Conservation (phyloP, 1,140 invertebrate species). For the Tetraneura akinire region DNA sequence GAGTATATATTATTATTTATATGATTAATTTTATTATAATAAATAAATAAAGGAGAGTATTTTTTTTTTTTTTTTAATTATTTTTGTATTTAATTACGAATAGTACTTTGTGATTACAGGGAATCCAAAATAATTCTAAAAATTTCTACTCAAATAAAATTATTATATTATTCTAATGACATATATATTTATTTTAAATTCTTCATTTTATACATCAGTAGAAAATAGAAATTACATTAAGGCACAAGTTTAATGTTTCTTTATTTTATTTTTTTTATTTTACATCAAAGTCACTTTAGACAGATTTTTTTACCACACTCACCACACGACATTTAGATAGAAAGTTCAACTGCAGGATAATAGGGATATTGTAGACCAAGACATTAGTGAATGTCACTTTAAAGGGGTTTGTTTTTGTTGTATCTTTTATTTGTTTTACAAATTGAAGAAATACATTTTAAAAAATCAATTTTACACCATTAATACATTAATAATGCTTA, state of each 20-base stretch:
- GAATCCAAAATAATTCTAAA: too few species aligned
- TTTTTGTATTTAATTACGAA: too few species aligned
- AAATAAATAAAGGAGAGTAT: too few species aligned
- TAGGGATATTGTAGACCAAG: neutral
- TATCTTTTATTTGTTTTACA: neutral
- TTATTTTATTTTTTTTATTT: slow-evolving; percentile 2
- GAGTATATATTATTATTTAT: too few species aligned
- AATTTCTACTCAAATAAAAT: too few species aligned
- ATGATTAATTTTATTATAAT: too few species aligned
- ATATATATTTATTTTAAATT: too few species aligned
- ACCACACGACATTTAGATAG: neutral
- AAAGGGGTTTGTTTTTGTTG: neutral
- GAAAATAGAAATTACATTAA: neutral
- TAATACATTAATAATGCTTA: too few species aligned
- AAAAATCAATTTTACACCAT: neutral
- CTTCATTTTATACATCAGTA: neutral
- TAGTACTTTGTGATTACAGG: too few species aligned
- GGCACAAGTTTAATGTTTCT: neutral
- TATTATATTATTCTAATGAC: too few species aligned
- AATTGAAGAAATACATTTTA: neutral
- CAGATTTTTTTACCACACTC: neutral
- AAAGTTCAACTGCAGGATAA: neutral
- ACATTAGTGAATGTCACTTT: neutral
- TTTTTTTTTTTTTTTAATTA: too few species aligned
- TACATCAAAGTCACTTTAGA: neutral